Evolutionary conservation across 1,140 invertebrate species (phyloP).

Genomic region (Nasonia vitripennis): DNA sequence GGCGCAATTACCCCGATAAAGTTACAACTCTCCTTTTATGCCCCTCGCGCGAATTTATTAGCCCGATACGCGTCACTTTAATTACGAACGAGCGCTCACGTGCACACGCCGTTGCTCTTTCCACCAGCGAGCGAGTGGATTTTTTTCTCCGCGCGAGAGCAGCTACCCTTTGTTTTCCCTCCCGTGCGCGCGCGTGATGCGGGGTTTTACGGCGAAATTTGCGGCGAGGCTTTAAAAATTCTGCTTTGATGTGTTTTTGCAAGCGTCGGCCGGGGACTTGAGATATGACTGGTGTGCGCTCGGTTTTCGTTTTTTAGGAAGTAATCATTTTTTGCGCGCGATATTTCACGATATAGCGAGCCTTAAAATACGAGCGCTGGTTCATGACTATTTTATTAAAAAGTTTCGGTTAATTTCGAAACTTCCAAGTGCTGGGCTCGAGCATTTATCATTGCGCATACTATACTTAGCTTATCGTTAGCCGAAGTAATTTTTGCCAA

Average conservation of each 20-base stretch:
- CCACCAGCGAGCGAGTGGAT: background rate
- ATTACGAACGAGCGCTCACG: conserved; percentile 60
- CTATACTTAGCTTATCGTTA: background rate
- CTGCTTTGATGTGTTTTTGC: conserved; percentile 13
- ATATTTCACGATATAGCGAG: background rate
- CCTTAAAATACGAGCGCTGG: background rate
- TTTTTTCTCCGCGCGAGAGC: background rate
- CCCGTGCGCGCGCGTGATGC: background rate
- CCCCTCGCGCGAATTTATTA: conserved; percentile 69
- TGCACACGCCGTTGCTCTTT: conserved; percentile 46
- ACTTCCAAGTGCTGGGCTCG: background rate
- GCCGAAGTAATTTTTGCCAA: background rate
- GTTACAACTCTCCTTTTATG: conserved; percentile 72
- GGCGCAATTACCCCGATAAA: conserved; percentile 71
- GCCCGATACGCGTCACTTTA: conserved; percentile 71
- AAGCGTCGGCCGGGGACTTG: background rate
- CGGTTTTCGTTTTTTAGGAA: background rate
- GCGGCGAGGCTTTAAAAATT: background rate
- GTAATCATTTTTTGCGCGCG: background rate
- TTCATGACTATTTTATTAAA: background rate
- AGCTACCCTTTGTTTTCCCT: background rate
- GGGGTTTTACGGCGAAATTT: background rate
- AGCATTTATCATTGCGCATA: background rate
- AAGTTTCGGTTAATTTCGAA: background rate
- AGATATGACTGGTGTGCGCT: background rate